Evolutionary conservation across 1,140 invertebrate genomes (phyloP), one percentile per base, ranked within the genome.

Genomic region (Cyphomyrmex costatus): DNA sequence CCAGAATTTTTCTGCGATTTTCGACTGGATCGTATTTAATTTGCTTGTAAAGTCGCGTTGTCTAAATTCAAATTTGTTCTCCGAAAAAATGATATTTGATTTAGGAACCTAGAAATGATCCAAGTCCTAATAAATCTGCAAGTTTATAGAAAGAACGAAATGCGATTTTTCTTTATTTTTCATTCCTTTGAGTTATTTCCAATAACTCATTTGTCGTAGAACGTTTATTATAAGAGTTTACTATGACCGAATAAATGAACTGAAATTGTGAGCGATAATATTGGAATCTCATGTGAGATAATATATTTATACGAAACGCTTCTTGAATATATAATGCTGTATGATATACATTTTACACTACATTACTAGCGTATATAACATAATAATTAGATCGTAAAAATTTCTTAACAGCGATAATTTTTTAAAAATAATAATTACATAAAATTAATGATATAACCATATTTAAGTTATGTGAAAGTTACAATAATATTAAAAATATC

Each of bases 1-100:
- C 49, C n/a, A 80, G 49, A 79, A 83, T 21, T 87, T 66, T 51
- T 19, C 42, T 49, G 6, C n/a, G 21, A 51, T 10, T 86, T 73
- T 12, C 16, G 7, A 46, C 2, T 82, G 49, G 36, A 58, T 16
- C 27, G 3, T 78, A 66, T 0, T 65, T 66, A 87, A 85, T 12
- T 79, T 7, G 14, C 16, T 19, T 30, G 19, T 63, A 2, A 0
- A 56, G 1, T 51, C 16, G 46, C 14, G 42, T 61, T 86, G 42
- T 60, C 68, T 80, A 58, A 24, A 21, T 51, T 19, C 8, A 53
- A 3, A n/a, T 53, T 61, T 73, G 3, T 65, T 53, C 27, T 49
- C n/a, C 33, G 36, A 46, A 49, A 0, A 10, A 61, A 61, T 14
- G 27, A 14, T 58, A 24, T 56, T 76, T 66, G 42, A 60, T 78